Evolutionary conservation across 2,797 vertebrate genomes (phyloP), one percentile per base, ranked within the genome.

Genomic region (Enteromius trimaculatus): DNA sequence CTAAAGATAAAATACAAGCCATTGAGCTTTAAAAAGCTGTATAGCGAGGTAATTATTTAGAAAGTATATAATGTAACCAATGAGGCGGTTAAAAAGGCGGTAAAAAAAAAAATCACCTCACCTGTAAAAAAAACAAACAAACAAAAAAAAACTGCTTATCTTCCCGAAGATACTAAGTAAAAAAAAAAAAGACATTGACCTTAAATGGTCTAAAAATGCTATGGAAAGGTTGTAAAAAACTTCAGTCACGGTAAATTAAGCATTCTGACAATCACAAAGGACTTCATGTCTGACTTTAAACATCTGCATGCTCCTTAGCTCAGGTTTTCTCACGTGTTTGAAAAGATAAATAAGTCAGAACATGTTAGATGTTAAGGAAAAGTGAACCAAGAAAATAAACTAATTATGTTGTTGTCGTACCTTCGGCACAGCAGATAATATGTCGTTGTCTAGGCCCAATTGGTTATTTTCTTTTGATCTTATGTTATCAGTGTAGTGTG

Each of bases 171-270:
- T 42, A 39, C n/a, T 17, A 9, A 3, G 13, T 44, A 10, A 42
- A 13, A 44, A 5, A 29, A 19, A 11, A 58, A 68, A 29, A 14
- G 16, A 51, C 29, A 14, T 75, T 75, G 69, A 47, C 69, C 82
- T 53, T 64, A 37, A 74, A 76, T 74, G 72, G 66, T 84, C 83
- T 84, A 60, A 65, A 77, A 90, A 88, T 80, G 68, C 21, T 16
- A 53, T 47, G 79, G 75, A 72, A 80, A 64, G 64, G 84, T 83
- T 79, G 76, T 84, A 90, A 85, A 90, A 89, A 88, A 39, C 86
- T 87, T 47, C 26, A 82, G 92, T 92, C 93, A 91, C 10, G 86
- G 83, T 92, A 87, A 88, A 92, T 93, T 89, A 91, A 83, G 78
- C 23, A 4, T 49, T 81, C 86, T 88, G 89, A 92, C 91, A 92